phyloP scores from a whole-genome alignment of 1,140 invertebrate genomes.

The Polyergus mexicanus region DNA sequence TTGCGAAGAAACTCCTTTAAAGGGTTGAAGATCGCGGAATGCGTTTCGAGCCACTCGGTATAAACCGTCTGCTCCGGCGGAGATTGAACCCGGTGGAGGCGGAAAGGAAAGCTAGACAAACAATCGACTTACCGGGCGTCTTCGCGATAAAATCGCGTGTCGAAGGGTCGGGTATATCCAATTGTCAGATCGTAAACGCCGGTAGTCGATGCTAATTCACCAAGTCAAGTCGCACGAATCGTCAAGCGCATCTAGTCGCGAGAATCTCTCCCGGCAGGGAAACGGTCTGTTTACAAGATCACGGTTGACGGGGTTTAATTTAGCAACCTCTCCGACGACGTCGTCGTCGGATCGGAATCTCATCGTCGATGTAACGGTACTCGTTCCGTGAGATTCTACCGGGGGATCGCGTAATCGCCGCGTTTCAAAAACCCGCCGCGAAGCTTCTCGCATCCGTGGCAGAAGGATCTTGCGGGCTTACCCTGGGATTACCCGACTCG shows the following conservation, averaged over 20 bases:
- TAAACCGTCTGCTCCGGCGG: slow-evolving; percentile 19
- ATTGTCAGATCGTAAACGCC: slow-evolving; percentile 71
- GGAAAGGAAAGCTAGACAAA: slow-evolving; percentile 63
- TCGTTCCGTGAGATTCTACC: background rate
- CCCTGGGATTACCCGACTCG: slow-evolving; percentile 38
- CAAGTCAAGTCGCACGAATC: slow-evolving; percentile 72
- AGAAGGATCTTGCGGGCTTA: slow-evolving; percentile 33
- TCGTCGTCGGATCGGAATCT: slow-evolving; percentile 52
- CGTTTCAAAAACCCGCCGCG: slow-evolving; percentile 32
- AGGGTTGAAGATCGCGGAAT: background rate
- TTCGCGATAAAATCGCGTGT: slow-evolving; percentile 42
- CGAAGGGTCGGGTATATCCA: slow-evolving; percentile 66
- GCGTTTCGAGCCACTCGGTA: slow-evolving; percentile 16
- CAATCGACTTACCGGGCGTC: slow-evolving; percentile 56
- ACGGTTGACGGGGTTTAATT: slow-evolving; percentile 76
- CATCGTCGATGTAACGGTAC: slow-evolving; percentile 9
- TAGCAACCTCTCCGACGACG: slow-evolving; percentile 52
- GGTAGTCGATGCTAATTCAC: slow-evolving; percentile 75
- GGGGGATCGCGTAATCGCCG: slow-evolving; percentile 33
- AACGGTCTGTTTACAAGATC: slow-evolving; percentile 79
- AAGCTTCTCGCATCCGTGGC: slow-evolving; percentile 16
- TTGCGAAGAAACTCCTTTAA: background rate
- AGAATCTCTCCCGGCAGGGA: slow-evolving; percentile 72
- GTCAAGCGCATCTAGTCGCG: slow-evolving; percentile 78
- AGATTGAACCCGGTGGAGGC: slow-evolving; percentile 23